A percentile compares a stretch with the other conserved stretches of the same genome.
phyloP scores from a whole-genome alignment of 2,888 invertebrate genomes.

The Oscheius sp. region DNA sequence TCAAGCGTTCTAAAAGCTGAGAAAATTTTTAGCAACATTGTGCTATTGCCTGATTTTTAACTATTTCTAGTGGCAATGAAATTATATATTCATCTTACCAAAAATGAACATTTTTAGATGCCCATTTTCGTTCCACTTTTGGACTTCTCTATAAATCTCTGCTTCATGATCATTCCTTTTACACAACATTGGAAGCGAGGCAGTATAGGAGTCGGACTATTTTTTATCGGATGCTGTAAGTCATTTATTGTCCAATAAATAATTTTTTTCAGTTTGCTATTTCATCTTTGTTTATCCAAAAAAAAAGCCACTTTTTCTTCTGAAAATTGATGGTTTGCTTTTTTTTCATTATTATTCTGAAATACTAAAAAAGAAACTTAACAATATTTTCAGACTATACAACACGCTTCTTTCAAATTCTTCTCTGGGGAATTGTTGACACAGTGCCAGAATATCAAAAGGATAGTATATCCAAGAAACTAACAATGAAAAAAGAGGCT shows the following conservation, averaged over 20 bases:
- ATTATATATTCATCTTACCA: background rate
- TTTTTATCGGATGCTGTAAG: constrained; percentile 6
- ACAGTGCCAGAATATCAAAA: constrained; percentile 18
- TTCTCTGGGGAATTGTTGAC: constrained; percentile 49
- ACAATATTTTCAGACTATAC: constrained; percentile 30
- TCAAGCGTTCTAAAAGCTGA: too few species aligned
- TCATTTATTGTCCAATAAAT: background rate
- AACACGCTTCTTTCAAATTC: constrained; percentile 43
- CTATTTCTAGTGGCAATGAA: background rate
- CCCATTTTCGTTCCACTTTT: background rate
- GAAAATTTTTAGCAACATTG: background rate
- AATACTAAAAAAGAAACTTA: background rate
- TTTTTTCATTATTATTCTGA: too few species aligned
- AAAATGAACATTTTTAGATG: background rate
- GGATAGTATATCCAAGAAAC: background rate
- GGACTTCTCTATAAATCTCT: constrained; percentile 1
- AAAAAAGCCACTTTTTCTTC: constrained; percentile 24
- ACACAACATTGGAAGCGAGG: background rate
- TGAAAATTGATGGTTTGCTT: background rate
- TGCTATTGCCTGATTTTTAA: background rate
- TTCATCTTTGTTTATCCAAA: constrained; percentile 34
- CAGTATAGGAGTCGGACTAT: constrained; percentile 4
- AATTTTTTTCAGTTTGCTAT: constrained; percentile 35
- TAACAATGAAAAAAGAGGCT: background rate
- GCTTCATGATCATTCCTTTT: constrained; percentile 16